Evolutionary conservation across 2,888 invertebrate species (phyloP).

Genomic region (Fabriciana adippe): DNA sequence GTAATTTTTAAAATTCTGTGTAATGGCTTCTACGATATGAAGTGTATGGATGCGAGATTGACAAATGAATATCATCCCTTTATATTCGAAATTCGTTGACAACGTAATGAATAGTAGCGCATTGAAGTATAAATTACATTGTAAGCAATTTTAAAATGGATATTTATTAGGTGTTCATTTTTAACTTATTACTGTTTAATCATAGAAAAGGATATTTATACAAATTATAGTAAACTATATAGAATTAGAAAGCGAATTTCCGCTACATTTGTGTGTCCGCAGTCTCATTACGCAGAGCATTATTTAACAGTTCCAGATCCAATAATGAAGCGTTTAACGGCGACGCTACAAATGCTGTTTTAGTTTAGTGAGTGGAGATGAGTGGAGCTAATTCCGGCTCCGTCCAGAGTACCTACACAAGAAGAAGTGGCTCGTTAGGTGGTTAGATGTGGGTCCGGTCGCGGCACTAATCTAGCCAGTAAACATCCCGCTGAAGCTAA

Average conservation of each 20-base stretch:
- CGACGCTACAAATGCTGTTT: slow-evolving; percentile 7
- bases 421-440: slow-evolving; percentile 29
- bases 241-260: not conserved
- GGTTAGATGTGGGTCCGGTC: slow-evolving; percentile 23
- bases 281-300: slow-evolving; percentile 8
- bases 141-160: not conserved
- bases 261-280: slow-evolving; percentile 3
- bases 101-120: not conserved
- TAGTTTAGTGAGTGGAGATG: slow-evolving; percentile 5
- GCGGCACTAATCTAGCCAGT: slow-evolving; percentile 26
- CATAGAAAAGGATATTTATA: not conserved
- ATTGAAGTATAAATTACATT: slow-evolving; percentile 6
- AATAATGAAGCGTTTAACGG: slow-evolving; percentile 11
- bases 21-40: slow-evolving; percentile 20
- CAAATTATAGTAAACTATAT: not conserved
- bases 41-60: slow-evolving; percentile 17
- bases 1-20: not conserved
- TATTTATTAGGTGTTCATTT: not conserved
- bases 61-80: slow-evolving; percentile 21
- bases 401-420: slow-evolving; percentile 1
- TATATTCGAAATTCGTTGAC: slow-evolving; percentile 2
- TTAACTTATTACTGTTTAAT: not conserved
- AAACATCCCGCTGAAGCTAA: slow-evolving; percentile 32
- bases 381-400: not conserved
- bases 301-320: slow-evolving; percentile 18